phyloP scores from a whole-genome alignment of 2,888 invertebrate genomes.

The Spodoptera littoralis region DNA sequence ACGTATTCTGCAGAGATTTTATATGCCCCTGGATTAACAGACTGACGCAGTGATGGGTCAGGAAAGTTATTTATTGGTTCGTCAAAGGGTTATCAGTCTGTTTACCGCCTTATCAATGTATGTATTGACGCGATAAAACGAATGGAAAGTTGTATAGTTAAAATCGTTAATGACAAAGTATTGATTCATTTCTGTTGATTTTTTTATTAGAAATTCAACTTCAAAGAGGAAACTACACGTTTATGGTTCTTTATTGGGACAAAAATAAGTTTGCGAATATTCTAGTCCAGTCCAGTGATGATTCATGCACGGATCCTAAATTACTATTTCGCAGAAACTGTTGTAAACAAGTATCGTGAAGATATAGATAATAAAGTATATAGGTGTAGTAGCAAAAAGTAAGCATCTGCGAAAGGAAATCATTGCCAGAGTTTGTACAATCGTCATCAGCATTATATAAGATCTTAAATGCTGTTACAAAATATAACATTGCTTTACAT shows the following conservation, averaged over 20 bases:
- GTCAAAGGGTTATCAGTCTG: constrained; percentile 49
- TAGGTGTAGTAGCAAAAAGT: constrained; percentile 8
- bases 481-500: constrained; percentile 50
- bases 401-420: constrained; percentile 15
- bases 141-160: constrained; percentile 54
- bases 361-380: constrained; percentile 19
- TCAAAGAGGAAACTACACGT: background rate
- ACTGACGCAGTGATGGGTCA: constrained; percentile 15
- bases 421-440: constrained; percentile 13
- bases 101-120: constrained; percentile 50
- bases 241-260: constrained; percentile 2
- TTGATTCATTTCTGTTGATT: constrained; percentile 14
- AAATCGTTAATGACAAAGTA: constrained; percentile 24
- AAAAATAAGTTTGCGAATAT: constrained; percentile 22
- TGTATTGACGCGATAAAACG: constrained; percentile 44
- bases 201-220: constrained; percentile 2
- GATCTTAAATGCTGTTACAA: constrained; percentile 45
- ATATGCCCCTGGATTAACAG: no score
- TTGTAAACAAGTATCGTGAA: constrained; percentile 24
- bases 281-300: constrained; percentile 12
- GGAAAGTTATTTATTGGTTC: constrained; percentile 34
- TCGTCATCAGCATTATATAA: constrained; percentile 44
- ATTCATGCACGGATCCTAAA: constrained; percentile 36
- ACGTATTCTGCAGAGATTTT: no score
- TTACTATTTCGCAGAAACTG: constrained; percentile 23